Percentiles rank a stretch among this genome's conserved stretches.
These are phyloP conservation scores for Latrodectus hesperus DNA, from an alignment of 2,888 invertebrate species.

Conservation along the genomic window DNA sequence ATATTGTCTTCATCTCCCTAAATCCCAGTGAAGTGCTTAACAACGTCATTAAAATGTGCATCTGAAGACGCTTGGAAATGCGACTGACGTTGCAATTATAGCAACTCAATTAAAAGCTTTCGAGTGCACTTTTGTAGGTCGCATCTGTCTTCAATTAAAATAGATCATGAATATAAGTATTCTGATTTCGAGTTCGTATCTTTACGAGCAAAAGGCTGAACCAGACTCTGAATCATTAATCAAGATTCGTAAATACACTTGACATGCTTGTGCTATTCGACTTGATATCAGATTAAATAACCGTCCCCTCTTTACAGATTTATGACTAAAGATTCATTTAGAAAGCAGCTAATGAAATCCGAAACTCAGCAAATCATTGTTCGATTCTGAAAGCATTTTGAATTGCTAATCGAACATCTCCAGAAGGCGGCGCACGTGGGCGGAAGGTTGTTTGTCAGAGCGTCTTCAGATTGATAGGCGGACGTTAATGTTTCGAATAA, in stretches of 20 bases:
- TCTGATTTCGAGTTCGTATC: constrained; percentile 51
- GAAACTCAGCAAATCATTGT: constrained; percentile 43
- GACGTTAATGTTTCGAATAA: neutral
- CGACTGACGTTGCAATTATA: constrained; percentile 39
- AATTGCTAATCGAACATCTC: constrained; percentile 46
- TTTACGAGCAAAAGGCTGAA: constrained; percentile 47
- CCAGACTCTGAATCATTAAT: constrained; percentile 55
- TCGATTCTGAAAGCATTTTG: constrained; percentile 24
- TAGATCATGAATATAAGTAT: constrained; percentile 65
- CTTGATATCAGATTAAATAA: constrained; percentile 37
- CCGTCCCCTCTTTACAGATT: constrained; percentile 32
- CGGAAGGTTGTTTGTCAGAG: constrained; percentile 13
- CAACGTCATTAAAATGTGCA: constrained; percentile 45
- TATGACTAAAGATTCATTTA: constrained; percentile 43
- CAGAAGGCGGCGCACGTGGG: constrained; percentile 5
- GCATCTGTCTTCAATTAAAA: constrained; percentile 57
- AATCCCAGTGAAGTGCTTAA: neutral
- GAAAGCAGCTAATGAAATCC: constrained; percentile 59
- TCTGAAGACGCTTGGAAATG: constrained; percentile 8
- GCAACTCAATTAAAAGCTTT: constrained; percentile 58
- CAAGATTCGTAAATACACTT: constrained; percentile 52
- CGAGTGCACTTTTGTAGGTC: constrained; percentile 53
- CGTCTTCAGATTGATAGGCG: neutral
- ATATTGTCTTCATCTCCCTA: neutral
- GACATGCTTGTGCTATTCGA: constrained; percentile 37